These are phyloP conservation scores for Rhopalosiphum nymphaeae DNA, from an alignment of 2,888 invertebrate genomes.

Conservation along the genomic window DNA sequence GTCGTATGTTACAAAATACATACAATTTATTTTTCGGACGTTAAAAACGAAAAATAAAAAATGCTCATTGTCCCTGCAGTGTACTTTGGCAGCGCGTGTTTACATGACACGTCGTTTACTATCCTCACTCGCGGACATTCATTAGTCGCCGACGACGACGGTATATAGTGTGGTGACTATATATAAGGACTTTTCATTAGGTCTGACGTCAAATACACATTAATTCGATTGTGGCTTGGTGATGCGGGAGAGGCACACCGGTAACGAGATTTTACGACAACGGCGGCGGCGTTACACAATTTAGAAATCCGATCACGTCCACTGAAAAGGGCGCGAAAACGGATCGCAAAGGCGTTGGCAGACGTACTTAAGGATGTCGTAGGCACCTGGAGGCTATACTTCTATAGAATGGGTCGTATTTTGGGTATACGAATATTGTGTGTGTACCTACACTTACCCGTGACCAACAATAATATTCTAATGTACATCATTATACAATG, in stretches of 20 bases:
- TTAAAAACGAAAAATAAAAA: background rate
- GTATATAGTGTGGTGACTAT: background rate
- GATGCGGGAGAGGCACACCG: background rate
- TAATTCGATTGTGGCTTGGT: background rate
- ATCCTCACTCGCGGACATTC: background rate
- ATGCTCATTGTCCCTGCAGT: background rate
- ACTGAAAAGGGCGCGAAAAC: background rate
- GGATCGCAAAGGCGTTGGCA: background rate
- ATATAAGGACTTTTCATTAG: constrained; percentile 13
- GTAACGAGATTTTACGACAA: background rate
- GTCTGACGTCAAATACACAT: constrained; percentile 9
- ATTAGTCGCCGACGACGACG: background rate
- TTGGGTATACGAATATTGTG: background rate
- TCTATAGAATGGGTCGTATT: background rate
- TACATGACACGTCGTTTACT: constrained; percentile 3
- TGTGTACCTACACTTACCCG: background rate
- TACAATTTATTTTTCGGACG: background rate
- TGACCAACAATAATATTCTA: background rate
- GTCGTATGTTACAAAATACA: background rate
- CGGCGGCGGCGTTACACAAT: background rate
- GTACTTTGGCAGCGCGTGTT: background rate
- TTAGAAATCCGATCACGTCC: background rate
- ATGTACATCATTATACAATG: background rate
- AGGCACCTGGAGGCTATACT: background rate
- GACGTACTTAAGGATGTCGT: background rate